phyloP scores from a whole-genome alignment of 2,888 invertebrate species.

The Geophilus truncorum region DNA sequence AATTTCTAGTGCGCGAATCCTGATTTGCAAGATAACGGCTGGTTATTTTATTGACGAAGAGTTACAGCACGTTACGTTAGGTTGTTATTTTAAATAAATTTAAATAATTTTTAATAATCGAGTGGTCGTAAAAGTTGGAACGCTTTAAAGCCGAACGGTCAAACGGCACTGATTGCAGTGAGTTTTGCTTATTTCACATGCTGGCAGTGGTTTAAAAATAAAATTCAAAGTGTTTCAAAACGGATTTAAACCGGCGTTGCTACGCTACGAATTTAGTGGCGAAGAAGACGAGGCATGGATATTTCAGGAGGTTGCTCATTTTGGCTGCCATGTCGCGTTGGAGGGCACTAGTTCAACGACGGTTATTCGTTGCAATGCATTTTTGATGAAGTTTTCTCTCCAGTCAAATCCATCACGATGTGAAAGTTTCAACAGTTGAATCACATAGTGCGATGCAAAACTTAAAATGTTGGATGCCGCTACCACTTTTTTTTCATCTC shows the following conservation, averaged over 20 bases:
- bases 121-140: no score
- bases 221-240: not conserved
- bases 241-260: not conserved
- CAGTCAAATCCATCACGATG: slow-evolving; percentile 3
- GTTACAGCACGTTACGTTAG: no score
- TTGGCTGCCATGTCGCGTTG: not conserved
- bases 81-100: no score
- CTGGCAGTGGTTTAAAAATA: not conserved
- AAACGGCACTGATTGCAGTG: not conserved
- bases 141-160: no score
- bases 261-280: not conserved
- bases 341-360: not conserved
- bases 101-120: no score
- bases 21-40: no score
- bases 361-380: slow-evolving; percentile 10
- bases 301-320: not conserved
- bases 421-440: not conserved
- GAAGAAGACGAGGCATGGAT: not conserved
- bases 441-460: not conserved
- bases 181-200: not conserved
- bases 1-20: no score
- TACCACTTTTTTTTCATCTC: not conserved
- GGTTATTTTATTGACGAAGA: no score
- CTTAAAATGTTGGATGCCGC: not conserved
- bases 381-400: slow-evolving; percentile 5